Evolutionary conservation across 2,797 vertebrate genomes (phyloP).

Genomic region (Peromyscus eremicus): DNA sequence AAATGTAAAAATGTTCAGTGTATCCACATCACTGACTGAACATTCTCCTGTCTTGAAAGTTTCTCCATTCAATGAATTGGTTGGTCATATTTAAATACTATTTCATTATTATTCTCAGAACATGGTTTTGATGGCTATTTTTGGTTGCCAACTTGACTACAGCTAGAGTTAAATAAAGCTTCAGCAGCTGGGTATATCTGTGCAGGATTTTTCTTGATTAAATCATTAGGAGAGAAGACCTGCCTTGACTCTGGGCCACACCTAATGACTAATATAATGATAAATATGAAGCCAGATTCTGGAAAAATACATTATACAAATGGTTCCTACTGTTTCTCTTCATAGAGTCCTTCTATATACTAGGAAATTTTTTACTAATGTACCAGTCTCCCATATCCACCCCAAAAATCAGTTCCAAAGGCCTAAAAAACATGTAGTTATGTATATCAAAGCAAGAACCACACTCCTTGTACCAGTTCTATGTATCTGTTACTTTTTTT

Average conservation of each 20-base stretch:
- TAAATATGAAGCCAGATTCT: too few relatives aligned
- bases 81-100: background rate
- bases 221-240: background rate
- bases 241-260: background rate
- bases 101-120: background rate
- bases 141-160: background rate
- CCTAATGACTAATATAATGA: too few relatives aligned
- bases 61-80: background rate
- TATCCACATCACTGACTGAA: background rate
- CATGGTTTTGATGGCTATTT: background rate
- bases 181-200: background rate
- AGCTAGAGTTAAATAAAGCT: background rate
- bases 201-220: too few relatives aligned
- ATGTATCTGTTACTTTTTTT: background rate
- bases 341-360: background rate
- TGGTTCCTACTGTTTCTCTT: too few relatives aligned
- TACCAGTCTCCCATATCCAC: background rate
- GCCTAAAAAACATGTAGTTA: background rate
- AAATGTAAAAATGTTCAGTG: background rate
- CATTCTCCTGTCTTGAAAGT: background rate
- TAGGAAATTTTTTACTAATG: background rate
- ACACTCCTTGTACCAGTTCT: background rate
- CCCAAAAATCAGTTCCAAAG: background rate
- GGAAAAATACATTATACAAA: background rate
- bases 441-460: too few relatives aligned